A percentile compares a stretch with the other conserved stretches of the same genome.
phyloP scores from a whole-genome alignment of 2,888 invertebrate species.

The Lydus trimaculatus region DNA sequence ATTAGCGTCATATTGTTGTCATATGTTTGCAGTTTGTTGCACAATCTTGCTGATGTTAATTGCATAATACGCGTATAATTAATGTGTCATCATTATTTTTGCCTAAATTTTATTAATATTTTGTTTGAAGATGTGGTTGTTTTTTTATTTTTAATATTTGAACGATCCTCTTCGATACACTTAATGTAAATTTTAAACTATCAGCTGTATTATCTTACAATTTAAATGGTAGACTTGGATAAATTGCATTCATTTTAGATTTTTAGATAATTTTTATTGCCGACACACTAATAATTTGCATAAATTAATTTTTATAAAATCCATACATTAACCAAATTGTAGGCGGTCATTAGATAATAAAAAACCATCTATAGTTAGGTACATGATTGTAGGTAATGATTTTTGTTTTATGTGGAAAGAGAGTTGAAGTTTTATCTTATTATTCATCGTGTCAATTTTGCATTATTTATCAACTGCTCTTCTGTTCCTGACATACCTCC shows the following conservation, averaged over 20 bases:
- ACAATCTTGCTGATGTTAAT: not conserved
- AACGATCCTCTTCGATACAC: no score
- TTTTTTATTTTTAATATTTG: not conserved
- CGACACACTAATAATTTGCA: not conserved
- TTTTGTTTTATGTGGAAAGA: no score
- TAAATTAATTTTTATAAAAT: not conserved
- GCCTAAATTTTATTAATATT: not conserved
- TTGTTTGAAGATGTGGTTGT: not conserved
- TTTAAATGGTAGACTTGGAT: not conserved
- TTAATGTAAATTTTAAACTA: no score
- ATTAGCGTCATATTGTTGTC: not conserved
- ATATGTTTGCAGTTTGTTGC: not conserved
- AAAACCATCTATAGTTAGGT: no score
- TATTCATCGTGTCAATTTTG: not conserved
- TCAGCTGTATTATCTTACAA: not conserved
- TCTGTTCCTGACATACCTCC: not conserved
- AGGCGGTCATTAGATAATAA: no score
- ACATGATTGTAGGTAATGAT: no score
- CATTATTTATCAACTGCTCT: not conserved
- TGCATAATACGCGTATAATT: not conserved
- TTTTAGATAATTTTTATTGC: not conserved
- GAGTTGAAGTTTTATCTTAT: not conserved
- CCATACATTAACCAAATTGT: not conserved
- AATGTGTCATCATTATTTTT: not conserved
- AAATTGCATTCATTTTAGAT: not conserved